phyloP scores from a whole-genome alignment of 2,797 vertebrate genomes.

The Micropoecilia bifurca region DNA sequence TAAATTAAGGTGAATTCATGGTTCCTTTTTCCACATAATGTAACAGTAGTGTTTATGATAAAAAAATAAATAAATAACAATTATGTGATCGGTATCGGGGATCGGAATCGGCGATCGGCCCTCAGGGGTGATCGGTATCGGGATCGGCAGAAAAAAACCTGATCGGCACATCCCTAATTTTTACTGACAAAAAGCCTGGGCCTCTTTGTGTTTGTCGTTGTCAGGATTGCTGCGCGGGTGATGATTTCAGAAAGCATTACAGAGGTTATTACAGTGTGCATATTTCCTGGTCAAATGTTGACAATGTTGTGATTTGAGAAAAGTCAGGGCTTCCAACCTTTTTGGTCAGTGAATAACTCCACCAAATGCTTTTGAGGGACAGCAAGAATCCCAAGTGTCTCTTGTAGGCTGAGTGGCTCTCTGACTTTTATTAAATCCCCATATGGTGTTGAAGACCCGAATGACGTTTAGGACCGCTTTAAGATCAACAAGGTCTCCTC shows the following conservation, averaged over 20 bases:
- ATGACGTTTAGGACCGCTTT: neutral
- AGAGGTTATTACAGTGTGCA: neutral
- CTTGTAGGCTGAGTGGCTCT: neutral
- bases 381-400: neutral
- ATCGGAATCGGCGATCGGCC: too few species aligned
- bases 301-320: neutral
- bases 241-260: neutral
- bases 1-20: too few species aligned
- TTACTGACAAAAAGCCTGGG: neutral
- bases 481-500: constrained; percentile 8
- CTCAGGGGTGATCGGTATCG: too few species aligned
- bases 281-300: neutral
- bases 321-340: neutral
- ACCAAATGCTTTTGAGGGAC: neutral
- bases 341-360: neutral
- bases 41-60: too few species aligned
- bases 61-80: too few species aligned
- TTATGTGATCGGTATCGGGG: too few species aligned
- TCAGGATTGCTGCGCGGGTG: neutral
- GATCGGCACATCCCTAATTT: too few species aligned
- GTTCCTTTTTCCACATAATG: too few species aligned
- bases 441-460: neutral
- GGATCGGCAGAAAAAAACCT: too few species aligned
- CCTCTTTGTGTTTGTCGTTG: neutral
- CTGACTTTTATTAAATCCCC: neutral